Conservation (phyloP, 1,140 invertebrate species). For the Bombus confusus region DNA sequence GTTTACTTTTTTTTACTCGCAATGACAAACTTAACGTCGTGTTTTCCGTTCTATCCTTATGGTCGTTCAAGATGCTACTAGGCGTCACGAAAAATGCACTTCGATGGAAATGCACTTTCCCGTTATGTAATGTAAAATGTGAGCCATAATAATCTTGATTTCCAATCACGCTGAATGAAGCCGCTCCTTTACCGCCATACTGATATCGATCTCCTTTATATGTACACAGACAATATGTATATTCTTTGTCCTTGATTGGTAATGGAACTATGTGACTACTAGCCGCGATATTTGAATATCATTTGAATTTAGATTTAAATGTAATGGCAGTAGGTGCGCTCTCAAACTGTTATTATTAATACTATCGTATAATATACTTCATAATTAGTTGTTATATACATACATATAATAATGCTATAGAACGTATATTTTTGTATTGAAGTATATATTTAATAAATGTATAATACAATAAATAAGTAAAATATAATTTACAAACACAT, state of each 20-base stretch:
- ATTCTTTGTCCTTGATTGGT: constrained; percentile 8
- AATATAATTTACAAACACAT: constrained; percentile 24
- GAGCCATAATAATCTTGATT: constrained; percentile 58
- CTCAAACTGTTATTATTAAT: neutral
- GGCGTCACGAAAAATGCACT: constrained; percentile 55
- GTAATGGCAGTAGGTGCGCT: neutral
- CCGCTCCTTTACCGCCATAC: constrained; percentile 58
- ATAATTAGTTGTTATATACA: neutral
- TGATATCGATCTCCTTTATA: constrained; percentile 49
- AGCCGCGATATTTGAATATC: constrained; percentile 36
- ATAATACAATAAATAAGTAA: neutral
- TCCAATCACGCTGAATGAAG: constrained; percentile 36
- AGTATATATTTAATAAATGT: constrained; percentile 39
- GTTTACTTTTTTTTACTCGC: neutral
- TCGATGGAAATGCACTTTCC: constrained; percentile 60
- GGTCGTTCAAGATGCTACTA: constrained; percentile 5
- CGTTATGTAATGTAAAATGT: constrained; percentile 57
- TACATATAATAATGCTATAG: too few species aligned
- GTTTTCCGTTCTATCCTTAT: constrained; percentile 12
- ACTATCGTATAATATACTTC: neutral
- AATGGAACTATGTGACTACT: neutral
- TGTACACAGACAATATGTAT: neutral
- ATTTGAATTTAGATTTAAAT: neutral
- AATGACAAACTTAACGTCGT: neutral
- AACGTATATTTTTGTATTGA: neutral